A percentile compares a stretch with the other conserved stretches of the same genome.
These are phyloP conservation scores for Lysiphlebus fabarum DNA, from an alignment of 1,140 invertebrate genomes.

Conservation along the genomic window DNA sequence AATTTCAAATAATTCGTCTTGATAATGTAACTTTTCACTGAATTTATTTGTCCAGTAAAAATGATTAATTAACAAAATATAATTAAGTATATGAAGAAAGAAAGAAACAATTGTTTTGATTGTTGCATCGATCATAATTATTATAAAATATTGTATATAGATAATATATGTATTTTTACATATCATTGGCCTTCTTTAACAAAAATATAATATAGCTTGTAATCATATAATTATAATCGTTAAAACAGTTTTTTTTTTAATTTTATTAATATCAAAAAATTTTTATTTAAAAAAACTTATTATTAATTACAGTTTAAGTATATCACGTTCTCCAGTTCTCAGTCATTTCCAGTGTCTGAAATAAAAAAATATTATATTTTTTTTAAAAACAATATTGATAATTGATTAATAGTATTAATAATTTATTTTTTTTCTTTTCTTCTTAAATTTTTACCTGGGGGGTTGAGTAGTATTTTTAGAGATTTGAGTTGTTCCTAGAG, in stretches of 20 bases:
- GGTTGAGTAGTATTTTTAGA: constrained; percentile 18
- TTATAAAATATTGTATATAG: constrained; percentile 54
- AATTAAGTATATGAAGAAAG: too few species aligned
- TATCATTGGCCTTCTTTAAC: constrained; percentile 52
- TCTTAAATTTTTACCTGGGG: too few species aligned
- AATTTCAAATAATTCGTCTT: too few species aligned
- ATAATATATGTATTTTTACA: constrained; percentile 54
- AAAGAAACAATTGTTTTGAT: too few species aligned
- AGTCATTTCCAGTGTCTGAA: constrained; percentile 28
- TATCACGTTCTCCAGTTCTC: constrained; percentile 5
- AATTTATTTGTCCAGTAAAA: constrained; percentile 15
- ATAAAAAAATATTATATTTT: too few species aligned
- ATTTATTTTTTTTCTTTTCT: too few species aligned
- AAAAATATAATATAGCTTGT: constrained; percentile 47
- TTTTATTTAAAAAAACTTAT: too few species aligned
- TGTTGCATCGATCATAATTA: constrained; percentile 46
- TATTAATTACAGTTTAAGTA: neutral
- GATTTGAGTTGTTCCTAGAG: constrained; percentile 13
- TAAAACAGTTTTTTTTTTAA: neutral
- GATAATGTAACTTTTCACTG: too few species aligned
- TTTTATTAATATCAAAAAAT: constrained; percentile 1
- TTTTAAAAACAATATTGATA: too few species aligned
- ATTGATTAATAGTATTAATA: too few species aligned
- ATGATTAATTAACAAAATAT: constrained; percentile 27
- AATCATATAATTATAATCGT: constrained; percentile 41